phyloP scores from a whole-genome alignment of 2,113 vertebrate genomes.

The Plestiodon gilberti region DNA sequence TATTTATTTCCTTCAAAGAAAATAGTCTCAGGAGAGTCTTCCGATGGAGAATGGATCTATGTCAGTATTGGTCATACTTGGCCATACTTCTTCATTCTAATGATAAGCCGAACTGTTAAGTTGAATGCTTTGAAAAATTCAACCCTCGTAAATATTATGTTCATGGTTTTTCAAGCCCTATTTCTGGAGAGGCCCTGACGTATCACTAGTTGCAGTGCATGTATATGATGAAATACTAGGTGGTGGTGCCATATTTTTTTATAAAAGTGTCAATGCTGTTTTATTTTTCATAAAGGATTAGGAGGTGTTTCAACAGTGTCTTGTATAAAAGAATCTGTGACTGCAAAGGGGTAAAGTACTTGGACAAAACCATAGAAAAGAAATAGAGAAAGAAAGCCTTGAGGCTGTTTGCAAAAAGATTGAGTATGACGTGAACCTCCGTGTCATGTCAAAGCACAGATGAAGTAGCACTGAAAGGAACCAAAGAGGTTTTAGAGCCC shows the following conservation, averaged over 20 bases:
- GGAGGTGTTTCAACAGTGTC: background rate
- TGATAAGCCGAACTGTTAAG: conserved; percentile 55
- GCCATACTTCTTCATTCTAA: conserved; percentile 43
- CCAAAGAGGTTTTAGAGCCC: background rate
- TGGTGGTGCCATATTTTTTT: background rate
- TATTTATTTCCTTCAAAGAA: background rate
- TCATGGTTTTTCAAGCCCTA: conserved; percentile 17
- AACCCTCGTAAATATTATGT: background rate
- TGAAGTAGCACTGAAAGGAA: background rate
- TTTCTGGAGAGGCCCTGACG: background rate
- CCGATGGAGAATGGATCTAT: conserved; percentile 21
- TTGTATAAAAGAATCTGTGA: background rate
- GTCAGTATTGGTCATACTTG: background rate
- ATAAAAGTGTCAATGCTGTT: background rate
- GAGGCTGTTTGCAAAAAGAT: background rate
- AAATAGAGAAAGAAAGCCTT: background rate
- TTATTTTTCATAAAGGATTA: background rate
- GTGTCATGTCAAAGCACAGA: background rate
- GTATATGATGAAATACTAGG: background rate
- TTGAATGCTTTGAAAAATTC: conserved; percentile 34
- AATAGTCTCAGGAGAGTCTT: conserved; percentile 32
- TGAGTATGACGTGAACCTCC: background rate
- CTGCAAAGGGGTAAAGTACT: background rate
- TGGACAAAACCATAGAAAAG: background rate
- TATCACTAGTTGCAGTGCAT: background rate